Evolutionary conservation across 2,113 vertebrate genomes (phyloP).

Genomic region (Bufo gargarizans): DNA sequence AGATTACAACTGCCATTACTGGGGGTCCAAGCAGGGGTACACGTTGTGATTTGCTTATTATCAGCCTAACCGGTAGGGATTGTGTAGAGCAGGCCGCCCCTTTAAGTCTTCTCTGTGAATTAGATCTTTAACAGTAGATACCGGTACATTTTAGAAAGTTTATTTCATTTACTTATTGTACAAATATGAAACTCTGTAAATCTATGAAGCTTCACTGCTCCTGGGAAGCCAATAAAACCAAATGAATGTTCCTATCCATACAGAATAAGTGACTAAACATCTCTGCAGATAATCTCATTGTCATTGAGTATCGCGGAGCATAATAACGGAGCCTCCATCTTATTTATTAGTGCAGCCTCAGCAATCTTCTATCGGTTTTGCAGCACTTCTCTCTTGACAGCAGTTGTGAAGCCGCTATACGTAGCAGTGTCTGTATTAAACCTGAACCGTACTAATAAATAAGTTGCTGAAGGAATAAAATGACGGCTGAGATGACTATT

Average conservation of each 20-base stretch:
- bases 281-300: not conserved
- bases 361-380: not conserved
- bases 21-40: too few species aligned
- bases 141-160: not conserved
- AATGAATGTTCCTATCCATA: not conserved
- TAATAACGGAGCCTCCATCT: not conserved
- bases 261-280: not conserved
- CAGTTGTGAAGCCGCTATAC: not conserved
- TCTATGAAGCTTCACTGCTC: not conserved
- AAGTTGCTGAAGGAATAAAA: not conserved
- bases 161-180: not conserved
- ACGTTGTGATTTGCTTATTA: too few species aligned
- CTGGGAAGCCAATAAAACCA: not conserved
- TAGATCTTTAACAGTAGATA: not conserved
- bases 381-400: slow-evolving; percentile 16
- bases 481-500: not conserved
- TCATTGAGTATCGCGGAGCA: not conserved
- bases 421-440: not conserved
- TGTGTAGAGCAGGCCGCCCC: not conserved
- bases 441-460: not conserved
- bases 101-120: not conserved
- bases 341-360: not conserved
- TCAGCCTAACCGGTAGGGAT: too few species aligned
- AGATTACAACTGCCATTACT: too few species aligned
- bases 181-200: not conserved